These are phyloP conservation scores for Dysmachus trigonus DNA, from an alignment of 2,888 invertebrate genomes.

Conservation along the genomic window DNA sequence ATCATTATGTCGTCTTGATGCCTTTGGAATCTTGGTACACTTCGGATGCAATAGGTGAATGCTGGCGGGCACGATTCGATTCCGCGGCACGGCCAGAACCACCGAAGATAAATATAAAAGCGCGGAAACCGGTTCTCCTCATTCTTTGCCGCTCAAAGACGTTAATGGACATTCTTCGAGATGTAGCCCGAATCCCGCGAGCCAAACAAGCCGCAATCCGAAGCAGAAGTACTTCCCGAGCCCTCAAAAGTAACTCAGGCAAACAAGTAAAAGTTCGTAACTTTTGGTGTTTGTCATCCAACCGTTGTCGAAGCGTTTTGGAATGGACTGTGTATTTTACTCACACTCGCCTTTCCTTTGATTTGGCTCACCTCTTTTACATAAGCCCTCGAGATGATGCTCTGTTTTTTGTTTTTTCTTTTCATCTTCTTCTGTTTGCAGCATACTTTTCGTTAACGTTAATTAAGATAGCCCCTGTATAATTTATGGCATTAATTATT, in stretches of 20 bases:
- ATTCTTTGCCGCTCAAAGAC: conserved; percentile 22
- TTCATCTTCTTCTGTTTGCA: background rate
- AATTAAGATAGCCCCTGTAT: conserved; percentile 50
- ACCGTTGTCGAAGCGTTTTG: background rate
- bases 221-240: conserved; percentile 9
- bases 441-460: conserved; percentile 42
- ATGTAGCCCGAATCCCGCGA: conserved; percentile 2
- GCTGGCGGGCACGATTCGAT: conserved; percentile 12
- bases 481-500: conserved; percentile 50
- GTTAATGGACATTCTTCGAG: conserved; percentile 40
- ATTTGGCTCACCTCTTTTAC: conserved; percentile 15
- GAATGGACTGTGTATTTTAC: background rate
- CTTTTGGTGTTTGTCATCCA: background rate
- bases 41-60: conserved; percentile 29
- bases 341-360: background rate
- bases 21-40: conserved; percentile 16
- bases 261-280: conserved; percentile 42
- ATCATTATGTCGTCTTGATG: conserved; percentile 24
- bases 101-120: conserved; percentile 19
- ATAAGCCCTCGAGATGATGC: conserved; percentile 19
- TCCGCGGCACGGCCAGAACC: background rate
- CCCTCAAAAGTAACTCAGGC: background rate
- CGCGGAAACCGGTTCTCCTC: conserved; percentile 26
- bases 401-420: background rate
- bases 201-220: conserved; percentile 9